phyloP scores from a whole-genome alignment of 1,140 invertebrate genomes.

The Trachymyrmex septentrionalis region DNA sequence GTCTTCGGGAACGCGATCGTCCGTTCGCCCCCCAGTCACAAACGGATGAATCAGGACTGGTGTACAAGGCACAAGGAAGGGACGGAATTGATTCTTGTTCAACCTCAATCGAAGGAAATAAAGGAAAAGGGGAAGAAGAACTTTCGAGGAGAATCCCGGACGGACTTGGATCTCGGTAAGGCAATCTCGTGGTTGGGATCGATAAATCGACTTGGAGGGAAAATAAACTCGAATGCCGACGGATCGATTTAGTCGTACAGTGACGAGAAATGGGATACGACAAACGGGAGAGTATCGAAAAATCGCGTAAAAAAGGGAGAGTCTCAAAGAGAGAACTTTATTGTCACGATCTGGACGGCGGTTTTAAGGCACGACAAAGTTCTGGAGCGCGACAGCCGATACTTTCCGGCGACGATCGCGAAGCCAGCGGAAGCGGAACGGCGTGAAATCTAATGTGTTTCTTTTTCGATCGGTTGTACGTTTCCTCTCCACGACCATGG shows the following conservation, averaged over 20 bases:
- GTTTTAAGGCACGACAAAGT: slow-evolving; percentile 78
- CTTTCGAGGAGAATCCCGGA: slow-evolving; percentile 28
- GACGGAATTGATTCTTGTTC: slow-evolving; percentile 64
- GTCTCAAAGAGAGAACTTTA: slow-evolving; percentile 60
- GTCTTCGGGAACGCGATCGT: slow-evolving; percentile 36
- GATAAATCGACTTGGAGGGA: slow-evolving; percentile 4
- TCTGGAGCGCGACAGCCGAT: slow-evolving; percentile 76
- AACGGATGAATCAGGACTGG: neutral
- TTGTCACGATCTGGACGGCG: slow-evolving; percentile 79
- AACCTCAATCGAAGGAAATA: slow-evolving; percentile 37
- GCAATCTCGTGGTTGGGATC: slow-evolving; percentile 63
- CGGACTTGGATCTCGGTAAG: slow-evolving; percentile 66
- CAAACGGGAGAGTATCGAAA: neutral
- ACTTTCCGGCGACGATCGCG: neutral
- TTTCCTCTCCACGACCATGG: neutral
- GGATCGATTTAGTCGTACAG: neutral
- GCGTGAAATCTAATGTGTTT: slow-evolving; percentile 12
- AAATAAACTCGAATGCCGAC: slow-evolving; percentile 37
- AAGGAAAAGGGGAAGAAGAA: neutral
- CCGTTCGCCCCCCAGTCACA: slow-evolving; percentile 51
- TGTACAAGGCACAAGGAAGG: slow-evolving; percentile 65
- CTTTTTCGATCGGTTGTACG: neutral
- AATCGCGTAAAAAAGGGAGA: neutral
- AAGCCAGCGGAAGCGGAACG: neutral
- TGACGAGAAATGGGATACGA: neutral